phyloP scores from a whole-genome alignment of 2,888 invertebrate species.

The Trichopria drosophilae region DNA sequence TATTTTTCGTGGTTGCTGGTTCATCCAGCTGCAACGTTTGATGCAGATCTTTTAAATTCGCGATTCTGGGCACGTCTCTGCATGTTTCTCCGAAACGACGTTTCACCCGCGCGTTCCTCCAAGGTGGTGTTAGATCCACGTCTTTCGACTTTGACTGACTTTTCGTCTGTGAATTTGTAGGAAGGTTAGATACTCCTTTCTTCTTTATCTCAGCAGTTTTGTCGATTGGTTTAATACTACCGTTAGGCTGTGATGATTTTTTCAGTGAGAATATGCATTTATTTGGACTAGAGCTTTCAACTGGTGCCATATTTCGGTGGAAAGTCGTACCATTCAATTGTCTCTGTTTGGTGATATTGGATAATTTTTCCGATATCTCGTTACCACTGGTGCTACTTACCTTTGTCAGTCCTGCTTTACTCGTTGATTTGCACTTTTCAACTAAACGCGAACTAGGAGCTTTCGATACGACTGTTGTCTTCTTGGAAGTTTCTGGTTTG shows the following conservation, averaged over 20 bases:
- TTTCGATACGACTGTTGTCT: no score
- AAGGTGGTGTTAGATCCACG: conserved; percentile 52
- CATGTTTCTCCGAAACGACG: conserved; percentile 53
- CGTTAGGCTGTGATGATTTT: conserved; percentile 20
- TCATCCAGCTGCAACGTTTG: conserved; percentile 52
- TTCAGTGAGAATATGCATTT: conserved; percentile 27
- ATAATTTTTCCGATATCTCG: conserved; percentile 53
- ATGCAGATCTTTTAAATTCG: conserved; percentile 50
- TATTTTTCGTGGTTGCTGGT: conserved; percentile 69
- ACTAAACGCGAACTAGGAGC: no score
- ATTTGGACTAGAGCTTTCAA: background rate
- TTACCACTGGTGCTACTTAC: background rate
- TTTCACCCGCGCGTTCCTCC: conserved; percentile 48
- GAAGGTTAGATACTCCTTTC: conserved; percentile 15
- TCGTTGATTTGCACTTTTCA: conserved; percentile 7
- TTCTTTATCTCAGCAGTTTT: background rate
- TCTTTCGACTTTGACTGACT: conserved; percentile 24
- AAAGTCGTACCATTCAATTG: conserved; percentile 54
- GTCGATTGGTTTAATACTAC: background rate
- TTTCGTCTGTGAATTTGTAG: background rate
- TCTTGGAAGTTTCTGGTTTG: no score
- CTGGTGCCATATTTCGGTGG: conserved; percentile 42
- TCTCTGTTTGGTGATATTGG: conserved; percentile 46
- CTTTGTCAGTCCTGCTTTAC: background rate
- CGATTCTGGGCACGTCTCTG: conserved; percentile 54